phyloP scores from a whole-genome alignment of 2,797 vertebrate species.

The Melanotaenia parkinsoni region DNA sequence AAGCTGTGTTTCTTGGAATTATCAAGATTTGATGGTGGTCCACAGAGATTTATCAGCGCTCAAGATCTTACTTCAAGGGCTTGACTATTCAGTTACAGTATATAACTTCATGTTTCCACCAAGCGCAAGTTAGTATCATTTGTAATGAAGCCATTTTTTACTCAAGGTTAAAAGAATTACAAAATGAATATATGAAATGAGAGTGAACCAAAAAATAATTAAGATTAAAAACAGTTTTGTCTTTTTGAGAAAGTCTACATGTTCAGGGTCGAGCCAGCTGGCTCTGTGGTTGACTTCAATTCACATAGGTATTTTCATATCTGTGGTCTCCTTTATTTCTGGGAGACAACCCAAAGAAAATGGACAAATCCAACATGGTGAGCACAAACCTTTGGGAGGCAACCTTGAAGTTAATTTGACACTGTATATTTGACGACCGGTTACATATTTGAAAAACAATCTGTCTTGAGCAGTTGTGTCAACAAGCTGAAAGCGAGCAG shows the following conservation, averaged over 20 bases:
- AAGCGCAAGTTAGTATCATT: background rate
- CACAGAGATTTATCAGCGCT: conserved; percentile 31
- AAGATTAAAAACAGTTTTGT: conserved; percentile 25
- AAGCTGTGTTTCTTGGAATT: conserved; percentile 58
- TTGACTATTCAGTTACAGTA: conserved; percentile 11
- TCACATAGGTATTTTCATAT: conserved; percentile 64
- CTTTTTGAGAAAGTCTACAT: conserved; percentile 16
- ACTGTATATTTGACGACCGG: conserved; percentile 73
- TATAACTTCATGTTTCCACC: conserved; percentile 19
- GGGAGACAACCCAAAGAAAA: conserved; percentile 72
- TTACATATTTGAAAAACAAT: conserved; percentile 75
- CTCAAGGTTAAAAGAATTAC: conserved; percentile 8
- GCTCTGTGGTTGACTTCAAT: conserved; percentile 27
- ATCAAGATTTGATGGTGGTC: conserved; percentile 51
- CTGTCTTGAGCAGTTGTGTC: conserved; percentile 68
- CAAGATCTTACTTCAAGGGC: conserved; percentile 26
- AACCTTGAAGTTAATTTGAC: conserved; percentile 61
- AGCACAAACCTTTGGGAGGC: conserved; percentile 53
- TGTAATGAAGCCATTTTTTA: conserved; percentile 16
- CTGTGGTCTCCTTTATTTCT: conserved; percentile 64
- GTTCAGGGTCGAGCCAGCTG: conserved; percentile 8
- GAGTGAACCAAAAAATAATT: conserved; percentile 6
- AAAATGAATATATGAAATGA: conserved; percentile 16
- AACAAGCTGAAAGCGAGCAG: conserved; percentile 60
- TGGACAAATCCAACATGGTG: conserved; percentile 48